These are phyloP conservation scores for Pseudomyrmex sp. DNA, from an alignment of 1,140 invertebrate species.

Conservation along the genomic window DNA sequence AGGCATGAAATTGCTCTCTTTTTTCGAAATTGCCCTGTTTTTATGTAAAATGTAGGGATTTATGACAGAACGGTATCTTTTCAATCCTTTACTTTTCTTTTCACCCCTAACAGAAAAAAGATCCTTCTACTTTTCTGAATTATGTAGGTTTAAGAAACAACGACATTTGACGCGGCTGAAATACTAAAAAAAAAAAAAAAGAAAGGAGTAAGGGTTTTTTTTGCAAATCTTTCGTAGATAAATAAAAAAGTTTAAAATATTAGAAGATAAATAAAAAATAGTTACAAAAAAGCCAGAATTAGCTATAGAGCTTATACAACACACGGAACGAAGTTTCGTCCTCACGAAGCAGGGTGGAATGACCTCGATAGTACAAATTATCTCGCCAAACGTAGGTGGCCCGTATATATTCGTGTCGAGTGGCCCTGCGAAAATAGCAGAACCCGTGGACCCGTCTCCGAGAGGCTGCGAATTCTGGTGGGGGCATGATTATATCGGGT, in stretches of 20 bases:
- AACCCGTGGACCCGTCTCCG: conserved; percentile 73
- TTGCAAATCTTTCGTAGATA: too few species aligned
- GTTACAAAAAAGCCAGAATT: not conserved
- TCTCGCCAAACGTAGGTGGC: conserved; percentile 73
- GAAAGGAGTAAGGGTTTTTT: too few species aligned
- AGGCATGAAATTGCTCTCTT: not conserved
- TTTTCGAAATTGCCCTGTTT: not conserved
- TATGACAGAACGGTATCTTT: not conserved
- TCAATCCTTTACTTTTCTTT: not conserved
- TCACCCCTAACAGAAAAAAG: not conserved
- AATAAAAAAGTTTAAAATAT: too few species aligned
- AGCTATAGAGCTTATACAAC: conserved; percentile 3
- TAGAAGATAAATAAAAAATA: too few species aligned
- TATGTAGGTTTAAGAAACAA: conserved; percentile 36
- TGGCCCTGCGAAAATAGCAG: conserved; percentile 81
- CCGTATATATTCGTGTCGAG: conserved; percentile 79
- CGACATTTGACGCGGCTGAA: too few species aligned
- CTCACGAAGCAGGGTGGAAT: conserved; percentile 73
- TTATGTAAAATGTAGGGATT: not conserved
- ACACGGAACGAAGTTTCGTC: not conserved
- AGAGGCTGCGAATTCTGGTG: conserved; percentile 43
- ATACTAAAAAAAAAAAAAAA: too few species aligned
- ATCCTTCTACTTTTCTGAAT: conserved; percentile 22
- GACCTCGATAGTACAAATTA: conserved; percentile 81
- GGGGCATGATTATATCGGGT: conserved; percentile 53